Evolutionary conservation across 2,797 vertebrate genomes (phyloP).

Genomic region (Synanceia verrucosa): DNA sequence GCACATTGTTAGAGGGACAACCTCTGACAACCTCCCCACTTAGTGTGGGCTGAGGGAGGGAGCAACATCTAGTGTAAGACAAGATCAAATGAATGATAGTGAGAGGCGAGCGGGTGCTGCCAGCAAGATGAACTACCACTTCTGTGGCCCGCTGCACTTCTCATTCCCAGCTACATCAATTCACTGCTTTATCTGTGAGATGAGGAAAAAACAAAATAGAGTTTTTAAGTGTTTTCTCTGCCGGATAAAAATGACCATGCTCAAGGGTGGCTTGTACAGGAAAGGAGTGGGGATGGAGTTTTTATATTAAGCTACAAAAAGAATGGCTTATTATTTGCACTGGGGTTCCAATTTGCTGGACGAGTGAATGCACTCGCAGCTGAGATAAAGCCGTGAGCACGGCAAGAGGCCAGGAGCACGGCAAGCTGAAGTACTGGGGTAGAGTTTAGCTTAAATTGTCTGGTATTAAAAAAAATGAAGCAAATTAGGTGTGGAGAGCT

Average conservation of each 20-base stretch:
- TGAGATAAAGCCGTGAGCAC: slow-evolving; percentile 46
- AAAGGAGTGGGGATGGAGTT: neutral
- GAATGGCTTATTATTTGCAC: slow-evolving; percentile 54
- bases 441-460: slow-evolving; percentile 29
- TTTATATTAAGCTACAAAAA: slow-evolving; percentile 27
- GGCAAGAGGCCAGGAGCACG: slow-evolving; percentile 22
- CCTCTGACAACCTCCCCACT: slow-evolving; percentile 24
- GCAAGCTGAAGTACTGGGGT: slow-evolving; percentile 28
- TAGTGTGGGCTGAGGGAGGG: slow-evolving; percentile 18
- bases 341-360: slow-evolving; percentile 51
- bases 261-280: neutral
- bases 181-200: slow-evolving; percentile 46
- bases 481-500: slow-evolving; percentile 46
- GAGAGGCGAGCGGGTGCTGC: slow-evolving; percentile 32
- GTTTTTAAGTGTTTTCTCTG: slow-evolving; percentile 29
- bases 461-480: slow-evolving; percentile 61
- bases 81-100: slow-evolving; percentile 53
- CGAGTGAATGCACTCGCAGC: neutral
- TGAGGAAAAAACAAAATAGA: slow-evolving; percentile 28
- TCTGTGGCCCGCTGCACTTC: slow-evolving; percentile 37
- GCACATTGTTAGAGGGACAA: slow-evolving; percentile 8
- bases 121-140: slow-evolving; percentile 55
- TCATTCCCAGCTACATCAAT: slow-evolving; percentile 24
- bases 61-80: slow-evolving; percentile 50
- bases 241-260: slow-evolving; percentile 10